These are phyloP conservation scores for Trissolcus basalis DNA, from an alignment of 1,140 invertebrate species.

Conservation along the genomic window DNA sequence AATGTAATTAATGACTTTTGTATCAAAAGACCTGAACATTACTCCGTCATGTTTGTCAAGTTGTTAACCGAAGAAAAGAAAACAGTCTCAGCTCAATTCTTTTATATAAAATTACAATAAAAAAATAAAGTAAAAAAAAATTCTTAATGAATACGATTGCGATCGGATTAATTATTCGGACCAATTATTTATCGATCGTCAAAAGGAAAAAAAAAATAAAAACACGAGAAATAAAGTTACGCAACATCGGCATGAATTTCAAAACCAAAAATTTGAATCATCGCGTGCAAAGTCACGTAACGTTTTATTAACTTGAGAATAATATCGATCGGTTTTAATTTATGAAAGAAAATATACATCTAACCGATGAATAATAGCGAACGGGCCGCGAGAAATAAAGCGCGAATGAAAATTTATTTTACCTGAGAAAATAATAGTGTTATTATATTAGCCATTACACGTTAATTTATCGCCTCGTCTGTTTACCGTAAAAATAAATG, in stretches of 20 bases:
- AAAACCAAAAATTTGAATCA: too few species aligned
- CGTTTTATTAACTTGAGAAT: slow-evolving; percentile 8
- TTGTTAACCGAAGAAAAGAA: too few species aligned
- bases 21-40: slow-evolving; percentile 4
- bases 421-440: slow-evolving; percentile 23
- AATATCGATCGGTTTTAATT: slow-evolving; percentile 40
- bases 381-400: slow-evolving; percentile 31
- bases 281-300: neutral
- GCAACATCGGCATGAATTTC: too few species aligned
- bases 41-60: too few species aligned
- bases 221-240: too few species aligned
- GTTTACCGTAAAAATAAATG: slow-evolving; percentile 40
- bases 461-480: slow-evolving; percentile 19
- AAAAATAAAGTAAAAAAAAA: too few species aligned
- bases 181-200: too few species aligned
- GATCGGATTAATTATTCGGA: too few species aligned
- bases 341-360: slow-evolving; percentile 45
- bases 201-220: too few species aligned
- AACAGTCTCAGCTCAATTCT: neutral
- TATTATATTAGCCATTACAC: slow-evolving; percentile 27
- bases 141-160: too few species aligned
- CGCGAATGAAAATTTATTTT: slow-evolving; percentile 43
- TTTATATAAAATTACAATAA: too few species aligned
- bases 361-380: too few species aligned
- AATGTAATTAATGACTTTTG: slow-evolving; percentile 21